These are phyloP conservation scores for Empidonax traillii DNA, from an alignment of 2,113 vertebrate species.

Conservation along the genomic window DNA sequence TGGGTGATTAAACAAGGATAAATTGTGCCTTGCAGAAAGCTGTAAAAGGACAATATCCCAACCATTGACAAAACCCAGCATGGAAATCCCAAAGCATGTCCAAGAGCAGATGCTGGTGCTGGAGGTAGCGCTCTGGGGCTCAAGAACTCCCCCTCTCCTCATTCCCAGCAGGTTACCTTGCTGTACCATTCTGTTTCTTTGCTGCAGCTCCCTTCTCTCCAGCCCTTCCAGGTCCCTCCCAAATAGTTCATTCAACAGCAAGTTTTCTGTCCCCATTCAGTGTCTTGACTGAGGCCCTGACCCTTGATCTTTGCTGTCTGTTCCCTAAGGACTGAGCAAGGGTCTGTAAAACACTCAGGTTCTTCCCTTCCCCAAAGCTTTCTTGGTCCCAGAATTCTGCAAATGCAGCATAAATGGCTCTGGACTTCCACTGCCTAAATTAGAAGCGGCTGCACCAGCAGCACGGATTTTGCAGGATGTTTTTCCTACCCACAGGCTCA, in stretches of 20 bases:
- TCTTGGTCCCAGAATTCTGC: neutral
- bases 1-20: neutral
- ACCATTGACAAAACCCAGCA: neutral
- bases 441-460: neutral
- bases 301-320: neutral
- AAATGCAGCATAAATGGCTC: neutral
- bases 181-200: neutral
- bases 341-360: neutral
- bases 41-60: neutral
- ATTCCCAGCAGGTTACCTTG: neutral
- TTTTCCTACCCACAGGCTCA: neutral
- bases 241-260: neutral
- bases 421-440: neutral
- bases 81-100: neutral
- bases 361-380: neutral
- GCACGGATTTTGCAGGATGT: neutral
- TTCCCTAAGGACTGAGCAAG: neutral
- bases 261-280: neutral
- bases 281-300: neutral
- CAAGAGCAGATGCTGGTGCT: neutral
- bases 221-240: neutral
- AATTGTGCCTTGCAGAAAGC: neutral
- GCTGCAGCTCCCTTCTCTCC: neutral
- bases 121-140: neutral
- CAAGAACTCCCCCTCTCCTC: neutral